A percentile compares a stretch with the other conserved stretches of the same genome.
phyloP scores from a whole-genome alignment of 2,113 vertebrate species.

The Synodontis membranacea region DNA sequence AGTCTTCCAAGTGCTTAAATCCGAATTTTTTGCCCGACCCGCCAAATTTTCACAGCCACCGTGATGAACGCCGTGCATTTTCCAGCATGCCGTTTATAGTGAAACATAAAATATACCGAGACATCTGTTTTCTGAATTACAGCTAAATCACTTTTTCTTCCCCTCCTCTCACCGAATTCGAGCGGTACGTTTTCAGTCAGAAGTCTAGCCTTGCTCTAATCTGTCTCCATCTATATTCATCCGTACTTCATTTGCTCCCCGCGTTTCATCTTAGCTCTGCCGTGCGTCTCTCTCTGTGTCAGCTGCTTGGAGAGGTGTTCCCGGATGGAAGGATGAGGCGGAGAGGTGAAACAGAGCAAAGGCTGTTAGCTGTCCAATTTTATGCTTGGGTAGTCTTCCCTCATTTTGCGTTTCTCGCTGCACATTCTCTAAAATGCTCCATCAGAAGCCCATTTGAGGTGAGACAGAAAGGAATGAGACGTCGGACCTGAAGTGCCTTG shows the following conservation, averaged over 20 bases:
- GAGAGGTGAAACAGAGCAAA: slow-evolving; percentile 70
- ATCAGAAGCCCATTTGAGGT: slow-evolving; percentile 62
- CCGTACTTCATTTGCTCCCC: slow-evolving; percentile 64
- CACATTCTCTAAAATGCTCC: slow-evolving; percentile 64
- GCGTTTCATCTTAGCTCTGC: slow-evolving; percentile 45
- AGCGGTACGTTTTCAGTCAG: slow-evolving; percentile 37
- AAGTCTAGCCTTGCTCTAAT: slow-evolving; percentile 45
- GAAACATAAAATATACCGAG: neutral
- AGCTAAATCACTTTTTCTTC: slow-evolving; percentile 41
- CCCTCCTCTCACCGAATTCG: slow-evolving; percentile 17
- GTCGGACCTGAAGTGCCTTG: neutral
- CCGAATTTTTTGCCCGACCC: neutral
- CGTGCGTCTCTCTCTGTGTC: slow-evolving; percentile 41
- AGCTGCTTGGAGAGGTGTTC: slow-evolving; percentile 64
- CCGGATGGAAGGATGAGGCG: slow-evolving; percentile 64
- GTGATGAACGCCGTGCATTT: neutral
- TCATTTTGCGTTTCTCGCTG: slow-evolving; percentile 48
- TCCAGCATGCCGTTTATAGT: neutral
- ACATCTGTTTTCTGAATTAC: slow-evolving; percentile 26
- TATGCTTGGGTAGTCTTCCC: slow-evolving; percentile 65
- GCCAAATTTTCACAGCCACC: neutral
- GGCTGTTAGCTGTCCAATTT: slow-evolving; percentile 70
- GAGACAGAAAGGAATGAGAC: slow-evolving; percentile 21
- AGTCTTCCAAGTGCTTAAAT: neutral
- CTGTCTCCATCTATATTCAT: slow-evolving; percentile 59